Percentiles rank a stretch among this genome's conserved stretches.
phyloP scores from a whole-genome alignment of 2,797 vertebrate species.

The Sebastes glaucus region DNA sequence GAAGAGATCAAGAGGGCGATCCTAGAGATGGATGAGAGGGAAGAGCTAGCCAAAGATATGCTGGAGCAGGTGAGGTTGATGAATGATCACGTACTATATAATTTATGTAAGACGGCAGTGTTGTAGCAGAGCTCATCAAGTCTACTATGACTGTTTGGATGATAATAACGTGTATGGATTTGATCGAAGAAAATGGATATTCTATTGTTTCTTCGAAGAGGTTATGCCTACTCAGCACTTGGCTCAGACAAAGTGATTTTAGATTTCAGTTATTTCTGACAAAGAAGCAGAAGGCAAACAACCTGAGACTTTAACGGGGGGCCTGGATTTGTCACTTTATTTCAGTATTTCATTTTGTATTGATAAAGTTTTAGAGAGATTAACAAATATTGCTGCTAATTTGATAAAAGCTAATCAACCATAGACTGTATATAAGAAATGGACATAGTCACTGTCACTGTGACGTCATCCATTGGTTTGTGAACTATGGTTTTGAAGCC shows the following conservation, averaged over 20 bases:
- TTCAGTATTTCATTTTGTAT: neutral
- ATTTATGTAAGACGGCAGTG: neutral
- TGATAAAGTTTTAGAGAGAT: neutral
- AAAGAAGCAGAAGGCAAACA: neutral
- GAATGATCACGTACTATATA: neutral
- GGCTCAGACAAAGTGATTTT: neutral
- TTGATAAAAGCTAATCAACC: neutral
- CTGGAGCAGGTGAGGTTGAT: conserved; percentile 89
- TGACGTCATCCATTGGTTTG: neutral
- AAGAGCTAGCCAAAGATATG: conserved; percentile 97
- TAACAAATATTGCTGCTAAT: neutral
- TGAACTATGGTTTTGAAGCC: neutral
- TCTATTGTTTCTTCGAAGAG: neutral
- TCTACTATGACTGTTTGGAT: neutral
- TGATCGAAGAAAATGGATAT: neutral
- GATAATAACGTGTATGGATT: neutral
- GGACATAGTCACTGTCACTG: no score
- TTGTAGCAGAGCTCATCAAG: neutral
- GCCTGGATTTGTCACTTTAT: neutral
- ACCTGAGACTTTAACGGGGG: neutral
- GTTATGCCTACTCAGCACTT: neutral
- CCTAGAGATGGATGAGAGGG: conserved; percentile 96
- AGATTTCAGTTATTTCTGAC: neutral
- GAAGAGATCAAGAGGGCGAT: conserved; percentile 95
- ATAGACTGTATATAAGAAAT: neutral